These are phyloP conservation scores for Sphaerophoria rueppellii DNA, from an alignment of 2,888 invertebrate genomes.

Conservation along the genomic window DNA sequence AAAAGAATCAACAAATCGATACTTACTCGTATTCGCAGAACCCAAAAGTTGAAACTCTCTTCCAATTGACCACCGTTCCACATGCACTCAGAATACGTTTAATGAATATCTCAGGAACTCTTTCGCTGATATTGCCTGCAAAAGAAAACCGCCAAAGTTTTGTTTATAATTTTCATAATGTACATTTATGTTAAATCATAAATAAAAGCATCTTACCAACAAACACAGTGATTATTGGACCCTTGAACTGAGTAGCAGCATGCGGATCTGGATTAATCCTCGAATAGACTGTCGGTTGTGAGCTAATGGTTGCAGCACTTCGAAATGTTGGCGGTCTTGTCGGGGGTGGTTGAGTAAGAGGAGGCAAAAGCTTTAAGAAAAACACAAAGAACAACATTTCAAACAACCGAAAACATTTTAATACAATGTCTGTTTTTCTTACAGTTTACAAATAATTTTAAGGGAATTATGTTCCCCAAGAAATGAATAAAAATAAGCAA, in stretches of 20 bases:
- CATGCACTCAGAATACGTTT: constrained; percentile 95
- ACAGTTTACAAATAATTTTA: constrained; percentile 15
- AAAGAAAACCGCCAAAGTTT: constrained; percentile 45
- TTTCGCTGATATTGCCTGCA: constrained; percentile 93
- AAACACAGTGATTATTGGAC: constrained; percentile 98
- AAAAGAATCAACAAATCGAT: not conserved
- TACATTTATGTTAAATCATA: not conserved
- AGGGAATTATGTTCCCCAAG: constrained; percentile 12
- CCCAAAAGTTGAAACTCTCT: constrained; percentile 98
- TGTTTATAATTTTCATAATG: constrained; percentile 3
- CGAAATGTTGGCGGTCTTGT: constrained; percentile 81
- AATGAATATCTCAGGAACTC: constrained; percentile 97
- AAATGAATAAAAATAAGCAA: constrained; percentile 14
- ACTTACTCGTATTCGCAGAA: constrained; percentile 95
- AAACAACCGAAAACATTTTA: not conserved
- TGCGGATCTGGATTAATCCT: constrained; percentile 78
- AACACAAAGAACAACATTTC: constrained; percentile 62
- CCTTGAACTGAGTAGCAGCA: constrained; percentile 83
- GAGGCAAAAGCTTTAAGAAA: constrained; percentile 83
- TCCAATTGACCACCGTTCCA: constrained; percentile 98
- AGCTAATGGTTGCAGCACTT: constrained; percentile 82
- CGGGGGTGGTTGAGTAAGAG: constrained; percentile 81
- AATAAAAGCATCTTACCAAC: constrained; percentile 86
- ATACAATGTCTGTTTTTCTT: not conserved
- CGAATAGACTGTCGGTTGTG: constrained; percentile 81